Evolutionary conservation across 2,797 vertebrate species (phyloP).

Genomic region (Nothura maculosa): DNA sequence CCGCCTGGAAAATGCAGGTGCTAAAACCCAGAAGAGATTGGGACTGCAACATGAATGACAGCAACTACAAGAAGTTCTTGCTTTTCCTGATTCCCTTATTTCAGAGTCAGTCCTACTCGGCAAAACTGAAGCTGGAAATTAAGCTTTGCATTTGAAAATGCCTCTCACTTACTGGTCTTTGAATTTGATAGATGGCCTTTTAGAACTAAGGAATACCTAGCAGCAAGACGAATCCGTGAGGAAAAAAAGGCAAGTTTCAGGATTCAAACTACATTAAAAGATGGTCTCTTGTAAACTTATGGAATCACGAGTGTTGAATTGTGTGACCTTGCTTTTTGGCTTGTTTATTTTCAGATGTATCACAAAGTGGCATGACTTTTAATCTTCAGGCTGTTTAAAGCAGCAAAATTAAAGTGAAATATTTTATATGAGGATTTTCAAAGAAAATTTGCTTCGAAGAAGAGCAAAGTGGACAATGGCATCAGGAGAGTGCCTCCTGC

Average conservation of each 20-base stretch:
- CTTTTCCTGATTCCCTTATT: not conserved
- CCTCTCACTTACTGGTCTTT: not conserved
- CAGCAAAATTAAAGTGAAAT: not conserved
- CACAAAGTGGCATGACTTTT: conserved; percentile 19
- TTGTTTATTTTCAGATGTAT: not conserved
- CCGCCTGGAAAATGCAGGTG: conserved; percentile 11
- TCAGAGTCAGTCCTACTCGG: not conserved
- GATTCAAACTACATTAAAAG: not conserved
- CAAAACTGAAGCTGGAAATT: not conserved
- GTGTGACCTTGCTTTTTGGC: not conserved
- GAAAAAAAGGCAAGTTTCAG: conserved; percentile 36
- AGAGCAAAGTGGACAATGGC: conserved; percentile 76
- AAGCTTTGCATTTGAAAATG: conserved; percentile 11
- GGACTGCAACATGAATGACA: conserved; percentile 39
- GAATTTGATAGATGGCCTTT: not conserved
- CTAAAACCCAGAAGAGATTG: conserved; percentile 37
- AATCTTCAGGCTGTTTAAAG: conserved; percentile 18
- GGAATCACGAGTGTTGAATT: not conserved
- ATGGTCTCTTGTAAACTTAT: not conserved
- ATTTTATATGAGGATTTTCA: not conserved
- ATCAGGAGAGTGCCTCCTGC: conserved; percentile 77
- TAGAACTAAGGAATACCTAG: conserved; percentile 27
- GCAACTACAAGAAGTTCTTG: conserved; percentile 70
- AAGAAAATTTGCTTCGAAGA: not conserved
- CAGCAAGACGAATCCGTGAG: not conserved